A percentile compares a stretch with the other conserved stretches of the same genome.
phyloP scores from a whole-genome alignment of 2,113 vertebrate species.

The Pavo muticus region DNA sequence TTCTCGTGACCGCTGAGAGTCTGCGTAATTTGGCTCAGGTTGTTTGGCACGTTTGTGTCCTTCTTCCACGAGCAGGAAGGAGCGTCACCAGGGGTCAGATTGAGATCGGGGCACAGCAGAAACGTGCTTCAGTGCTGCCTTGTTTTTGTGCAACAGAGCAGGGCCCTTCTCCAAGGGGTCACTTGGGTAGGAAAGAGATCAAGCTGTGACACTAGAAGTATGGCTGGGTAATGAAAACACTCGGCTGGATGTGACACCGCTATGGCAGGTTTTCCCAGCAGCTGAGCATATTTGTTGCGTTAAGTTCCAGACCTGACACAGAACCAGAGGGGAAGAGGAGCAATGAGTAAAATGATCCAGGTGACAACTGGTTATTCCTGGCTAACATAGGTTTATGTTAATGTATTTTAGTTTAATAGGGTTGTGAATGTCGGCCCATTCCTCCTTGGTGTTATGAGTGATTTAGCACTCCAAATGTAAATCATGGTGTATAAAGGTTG shows the following conservation, averaged over 20 bases:
- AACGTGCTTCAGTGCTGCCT: accelerated
- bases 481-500: neutral
- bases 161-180: neutral
- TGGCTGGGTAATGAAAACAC: neutral
- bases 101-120: accelerated
- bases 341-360: neutral
- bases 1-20: neutral
- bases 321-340: neutral
- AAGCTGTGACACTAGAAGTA: neutral
- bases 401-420: constrained; percentile 41
- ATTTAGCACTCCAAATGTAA: constrained; percentile 24
- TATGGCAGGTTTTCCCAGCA: neutral
- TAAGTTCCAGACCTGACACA: neutral
- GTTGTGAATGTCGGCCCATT: constrained; percentile 15
- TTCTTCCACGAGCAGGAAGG: neutral
- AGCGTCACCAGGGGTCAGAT: neutral
- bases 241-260: neutral
- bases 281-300: neutral
- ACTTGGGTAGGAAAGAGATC: neutral
- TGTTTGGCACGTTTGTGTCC: neutral
- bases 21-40: neutral
- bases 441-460: constrained; percentile 3
- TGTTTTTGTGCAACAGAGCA: neutral
- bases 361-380: constrained; percentile 5
- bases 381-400: constrained; percentile 23